phyloP scores from a whole-genome alignment of 2,797 vertebrate species.

The Sorex maritimensis region DNA sequence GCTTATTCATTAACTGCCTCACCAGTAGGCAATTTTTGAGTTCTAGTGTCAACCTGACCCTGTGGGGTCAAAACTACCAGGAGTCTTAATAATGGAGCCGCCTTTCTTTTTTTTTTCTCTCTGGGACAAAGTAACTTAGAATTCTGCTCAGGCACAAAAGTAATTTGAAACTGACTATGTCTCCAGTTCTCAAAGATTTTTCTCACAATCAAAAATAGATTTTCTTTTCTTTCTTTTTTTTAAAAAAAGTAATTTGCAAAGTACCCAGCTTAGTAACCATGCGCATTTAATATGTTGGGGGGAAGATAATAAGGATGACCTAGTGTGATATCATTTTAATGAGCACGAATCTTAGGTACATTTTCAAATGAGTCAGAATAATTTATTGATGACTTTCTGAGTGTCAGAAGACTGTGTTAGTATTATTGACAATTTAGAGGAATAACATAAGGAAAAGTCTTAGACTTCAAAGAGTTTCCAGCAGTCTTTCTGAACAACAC shows the following conservation, averaged over 20 bases:
- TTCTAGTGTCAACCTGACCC: constrained; percentile 33
- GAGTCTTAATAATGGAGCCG: constrained; percentile 45
- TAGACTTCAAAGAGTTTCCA: constrained; percentile 71
- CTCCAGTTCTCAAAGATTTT: constrained; percentile 75
- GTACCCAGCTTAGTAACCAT: constrained; percentile 51
- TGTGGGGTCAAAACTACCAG: not conserved
- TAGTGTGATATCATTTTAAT: constrained; percentile 80
- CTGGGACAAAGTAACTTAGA: constrained; percentile 41
- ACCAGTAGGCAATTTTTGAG: constrained; percentile 50
- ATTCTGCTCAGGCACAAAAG: constrained; percentile 75
- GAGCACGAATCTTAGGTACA: constrained; percentile 50
- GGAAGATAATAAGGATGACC: constrained; percentile 71
- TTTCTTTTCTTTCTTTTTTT: not conserved
- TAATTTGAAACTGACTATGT: constrained; percentile 73
- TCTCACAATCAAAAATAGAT: constrained; percentile 80
- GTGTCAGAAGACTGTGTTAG: constrained; percentile 66
- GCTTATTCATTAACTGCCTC: constrained; percentile 59
- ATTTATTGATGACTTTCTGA: constrained; percentile 66
- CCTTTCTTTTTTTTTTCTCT: constrained; percentile 54
- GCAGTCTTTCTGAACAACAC: constrained; percentile 41
- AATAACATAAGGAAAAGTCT: constrained; percentile 65
- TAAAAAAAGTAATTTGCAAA: constrained; percentile 69
- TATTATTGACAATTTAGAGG: constrained; percentile 75
- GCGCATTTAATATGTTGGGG: constrained; percentile 75
- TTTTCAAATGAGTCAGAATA: constrained; percentile 46